Conservation (phyloP, 2,888 invertebrate genomes). For the Pammene aurita region DNA sequence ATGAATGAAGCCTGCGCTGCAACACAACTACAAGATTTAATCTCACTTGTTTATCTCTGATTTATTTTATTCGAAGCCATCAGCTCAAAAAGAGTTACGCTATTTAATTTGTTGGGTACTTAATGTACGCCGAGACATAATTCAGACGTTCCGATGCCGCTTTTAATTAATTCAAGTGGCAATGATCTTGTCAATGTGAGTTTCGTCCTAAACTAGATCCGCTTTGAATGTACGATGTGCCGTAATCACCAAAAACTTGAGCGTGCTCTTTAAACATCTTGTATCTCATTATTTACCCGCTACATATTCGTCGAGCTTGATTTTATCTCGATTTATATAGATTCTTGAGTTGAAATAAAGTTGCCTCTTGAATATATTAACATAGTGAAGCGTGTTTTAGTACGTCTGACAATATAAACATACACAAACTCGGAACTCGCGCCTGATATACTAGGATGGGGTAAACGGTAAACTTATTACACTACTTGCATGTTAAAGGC, state of each 20-base stretch:
- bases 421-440: slow-evolving; percentile 2
- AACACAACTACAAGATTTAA: slow-evolving; percentile 57
- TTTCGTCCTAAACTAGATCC: slow-evolving; percentile 34
- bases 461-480: not conserved
- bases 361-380: slow-evolving; percentile 29
- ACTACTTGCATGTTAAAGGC: slow-evolving; percentile 11
- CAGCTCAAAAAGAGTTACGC: slow-evolving; percentile 73
- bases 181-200: slow-evolving; percentile 61
- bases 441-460: not conserved
- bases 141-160: slow-evolving; percentile 66
- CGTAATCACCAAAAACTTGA: slow-evolving; percentile 22
- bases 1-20: slow-evolving; percentile 75
- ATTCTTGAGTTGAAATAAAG: slow-evolving; percentile 21
- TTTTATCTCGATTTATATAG: slow-evolving; percentile 23
- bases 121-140: slow-evolving; percentile 38
- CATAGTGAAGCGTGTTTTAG: slow-evolving; percentile 13
- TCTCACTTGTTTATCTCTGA: slow-evolving; percentile 80
- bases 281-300: slow-evolving; percentile 33
- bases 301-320: slow-evolving; percentile 18
- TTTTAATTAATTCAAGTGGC: slow-evolving; percentile 75
- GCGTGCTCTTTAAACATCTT: slow-evolving; percentile 31
- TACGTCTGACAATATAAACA: slow-evolving; percentile 17
- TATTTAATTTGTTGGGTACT: slow-evolving; percentile 71
- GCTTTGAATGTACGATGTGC: slow-evolving; percentile 32
- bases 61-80: slow-evolving; percentile 79